phyloP scores from a whole-genome alignment of 2,113 vertebrate species.

The Passer montanus region DNA sequence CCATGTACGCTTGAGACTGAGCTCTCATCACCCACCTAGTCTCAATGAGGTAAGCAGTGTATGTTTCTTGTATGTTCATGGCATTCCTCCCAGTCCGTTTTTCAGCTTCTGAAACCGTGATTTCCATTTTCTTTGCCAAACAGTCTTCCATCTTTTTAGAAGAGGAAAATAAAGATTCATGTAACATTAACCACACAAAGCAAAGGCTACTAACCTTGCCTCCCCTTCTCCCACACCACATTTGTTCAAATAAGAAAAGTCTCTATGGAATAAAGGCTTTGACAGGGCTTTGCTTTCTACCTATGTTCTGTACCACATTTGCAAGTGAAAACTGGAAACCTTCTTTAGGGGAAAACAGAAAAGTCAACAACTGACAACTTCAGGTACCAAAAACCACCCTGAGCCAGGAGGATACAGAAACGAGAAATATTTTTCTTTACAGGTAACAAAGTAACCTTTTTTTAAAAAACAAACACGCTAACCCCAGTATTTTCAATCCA shows the following conservation, averaged over 20 bases:
- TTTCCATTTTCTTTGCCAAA: conserved; percentile 88
- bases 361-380: background rate
- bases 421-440: background rate
- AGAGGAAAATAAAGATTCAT: conserved; percentile 1
- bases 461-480: background rate
- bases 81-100: conserved; percentile 91
- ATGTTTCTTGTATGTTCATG: conserved; percentile 94
- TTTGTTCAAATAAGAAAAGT: background rate
- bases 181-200: background rate
- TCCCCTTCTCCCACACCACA: background rate
- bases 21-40: conserved; percentile 79
- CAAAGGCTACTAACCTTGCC: conserved; percentile 7
- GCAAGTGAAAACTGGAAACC: background rate
- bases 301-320: background rate
- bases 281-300: background rate
- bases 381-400: background rate
- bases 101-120: conserved; percentile 91
- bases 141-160: conserved; percentile 82
- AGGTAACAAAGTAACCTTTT: background rate
- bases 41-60: conserved; percentile 94
- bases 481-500: background rate
- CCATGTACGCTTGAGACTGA: background rate
- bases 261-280: background rate
- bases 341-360: background rate
- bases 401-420: background rate